Percentiles rank a stretch among this genome's conserved stretches.
These are phyloP conservation scores for Coelinius sp. DNA, from an alignment of 2,888 invertebrate genomes.

Conservation along the genomic window DNA sequence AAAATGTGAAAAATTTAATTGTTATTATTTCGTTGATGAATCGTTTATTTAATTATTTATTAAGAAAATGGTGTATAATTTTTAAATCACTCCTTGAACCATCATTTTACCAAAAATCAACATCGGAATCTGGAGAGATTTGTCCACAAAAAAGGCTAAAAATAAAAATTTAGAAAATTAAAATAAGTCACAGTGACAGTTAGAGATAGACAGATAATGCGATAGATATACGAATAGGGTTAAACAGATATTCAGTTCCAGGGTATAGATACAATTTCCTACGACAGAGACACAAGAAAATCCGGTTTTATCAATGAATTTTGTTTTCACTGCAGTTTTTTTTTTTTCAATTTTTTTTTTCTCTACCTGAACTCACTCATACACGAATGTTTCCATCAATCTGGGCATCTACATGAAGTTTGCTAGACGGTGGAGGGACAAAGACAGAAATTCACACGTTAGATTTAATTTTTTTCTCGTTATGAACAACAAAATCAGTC, in stretches of 20 bases:
- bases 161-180: constrained; percentile 39
- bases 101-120: not conserved
- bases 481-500: not conserved
- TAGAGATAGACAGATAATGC: constrained; percentile 35
- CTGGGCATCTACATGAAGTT: constrained; percentile 70
- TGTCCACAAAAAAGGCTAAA: constrained; percentile 41
- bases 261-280: constrained; percentile 46
- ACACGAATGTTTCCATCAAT: constrained; percentile 69
- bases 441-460: constrained; percentile 66
- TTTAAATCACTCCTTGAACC: no score
- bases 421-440: constrained; percentile 68
- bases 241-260: constrained; percentile 44
- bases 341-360: constrained; percentile 39
- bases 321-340: constrained; percentile 33
- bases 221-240: constrained; percentile 25
- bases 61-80: no score
- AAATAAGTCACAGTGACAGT: constrained; percentile 40
- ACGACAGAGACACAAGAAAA: constrained; percentile 48
- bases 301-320: constrained; percentile 35
- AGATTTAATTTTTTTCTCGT: constrained; percentile 43
- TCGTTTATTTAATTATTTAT: no score
- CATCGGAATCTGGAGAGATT: constrained; percentile 23
- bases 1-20: no score
- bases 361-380: constrained; percentile 70
- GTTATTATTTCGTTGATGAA: no score